Evolutionary conservation across 2,888 invertebrate genomes (phyloP).

Genomic region (Stramonita haemastoma): DNA sequence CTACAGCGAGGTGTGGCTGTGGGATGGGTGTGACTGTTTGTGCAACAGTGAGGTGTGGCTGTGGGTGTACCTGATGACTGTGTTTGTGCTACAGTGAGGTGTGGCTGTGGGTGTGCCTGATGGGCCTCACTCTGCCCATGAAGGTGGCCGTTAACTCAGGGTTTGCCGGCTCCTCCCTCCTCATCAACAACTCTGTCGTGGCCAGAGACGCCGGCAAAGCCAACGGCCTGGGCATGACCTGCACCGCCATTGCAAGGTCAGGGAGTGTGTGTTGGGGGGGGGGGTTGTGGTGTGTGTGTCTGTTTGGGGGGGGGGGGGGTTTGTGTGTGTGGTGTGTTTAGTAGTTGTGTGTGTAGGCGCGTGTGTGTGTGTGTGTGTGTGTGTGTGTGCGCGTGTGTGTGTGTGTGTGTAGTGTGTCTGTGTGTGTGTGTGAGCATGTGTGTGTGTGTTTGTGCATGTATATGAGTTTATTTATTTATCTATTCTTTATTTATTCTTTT

Average conservation of each 20-base stretch:
- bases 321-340: no score
- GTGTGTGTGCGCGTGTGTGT: no score
- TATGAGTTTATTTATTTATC: no score
- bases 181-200: constrained; percentile 71
- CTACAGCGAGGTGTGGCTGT: background rate
- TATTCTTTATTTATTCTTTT: no score
- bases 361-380: no score
- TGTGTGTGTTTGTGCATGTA: no score
- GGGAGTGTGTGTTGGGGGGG: background rate
- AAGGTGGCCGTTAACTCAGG: constrained; percentile 63
- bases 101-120: constrained; percentile 61
- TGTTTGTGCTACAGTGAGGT: constrained; percentile 51
- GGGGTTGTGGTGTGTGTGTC: no score
- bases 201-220: constrained; percentile 66
- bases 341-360: no score
- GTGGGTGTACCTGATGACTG: background rate
- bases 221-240: constrained; percentile 73
- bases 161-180: constrained; percentile 66
- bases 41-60: background rate
- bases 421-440: no score
- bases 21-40: background rate
- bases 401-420: no score
- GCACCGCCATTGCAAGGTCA: constrained; percentile 69
- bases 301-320: no score
- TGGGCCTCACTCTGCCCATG: constrained; percentile 56